These are phyloP conservation scores for Hermatobates lingyangjiaoensis DNA, from an alignment of 1,140 invertebrate species.

Conservation along the genomic window DNA sequence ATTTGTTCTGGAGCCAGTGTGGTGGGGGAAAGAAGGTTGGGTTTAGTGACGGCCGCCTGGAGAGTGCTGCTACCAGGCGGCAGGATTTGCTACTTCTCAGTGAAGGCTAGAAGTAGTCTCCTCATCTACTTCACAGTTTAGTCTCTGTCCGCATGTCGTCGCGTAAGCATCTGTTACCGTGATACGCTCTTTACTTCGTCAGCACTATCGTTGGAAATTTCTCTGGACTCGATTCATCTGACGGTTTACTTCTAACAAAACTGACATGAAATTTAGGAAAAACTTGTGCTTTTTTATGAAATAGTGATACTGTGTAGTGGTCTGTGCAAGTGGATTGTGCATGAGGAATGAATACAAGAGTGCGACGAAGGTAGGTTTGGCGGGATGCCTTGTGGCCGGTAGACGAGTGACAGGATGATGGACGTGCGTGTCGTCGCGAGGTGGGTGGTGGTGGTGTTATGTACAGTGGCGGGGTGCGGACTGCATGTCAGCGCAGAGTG, in stretches of 20 bases:
- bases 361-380: background rate
- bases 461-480: background rate
- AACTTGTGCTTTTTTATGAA: background rate
- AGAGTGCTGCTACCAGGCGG: slow-evolving; percentile 9
- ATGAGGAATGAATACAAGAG: background rate
- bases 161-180: background rate
- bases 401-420: background rate
- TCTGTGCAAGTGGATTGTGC: background rate
- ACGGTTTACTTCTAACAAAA: background rate
- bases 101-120: background rate
- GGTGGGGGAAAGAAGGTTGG: background rate
- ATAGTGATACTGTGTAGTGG: background rate
- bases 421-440: background rate
- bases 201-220: background rate
- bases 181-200: background rate
- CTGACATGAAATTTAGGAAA: background rate
- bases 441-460: slow-evolving; percentile 6
- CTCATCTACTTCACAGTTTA: background rate
- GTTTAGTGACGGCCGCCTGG: slow-evolving; percentile 1
- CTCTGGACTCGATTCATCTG: background rate
- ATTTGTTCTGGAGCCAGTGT: no score
- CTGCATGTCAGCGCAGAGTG: slow-evolving; percentile 20
- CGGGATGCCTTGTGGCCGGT: background rate
- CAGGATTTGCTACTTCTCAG: slow-evolving; percentile 1
- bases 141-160: background rate